Evolutionary conservation across 2,113 vertebrate genomes (phyloP).

Genomic region (Protomyctophum bolini): DNA sequence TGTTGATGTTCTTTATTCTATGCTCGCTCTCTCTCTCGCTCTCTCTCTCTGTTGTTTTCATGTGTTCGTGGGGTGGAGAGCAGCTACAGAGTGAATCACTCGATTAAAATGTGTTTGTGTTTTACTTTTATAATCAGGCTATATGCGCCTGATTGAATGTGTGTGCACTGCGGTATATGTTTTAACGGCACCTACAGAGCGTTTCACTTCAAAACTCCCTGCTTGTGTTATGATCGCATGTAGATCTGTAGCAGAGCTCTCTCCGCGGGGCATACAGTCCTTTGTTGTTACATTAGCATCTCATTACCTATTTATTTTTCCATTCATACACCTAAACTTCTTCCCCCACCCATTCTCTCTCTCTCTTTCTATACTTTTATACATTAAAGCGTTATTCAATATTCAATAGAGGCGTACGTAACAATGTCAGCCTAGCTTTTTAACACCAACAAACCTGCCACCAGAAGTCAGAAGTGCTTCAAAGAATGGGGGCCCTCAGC

Average conservation of each 20-base stretch:
- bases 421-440: no score
- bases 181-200: no score
- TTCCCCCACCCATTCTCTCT: constrained; percentile 27
- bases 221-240: constrained; percentile 29
- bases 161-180: constrained; percentile 24
- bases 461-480: no score
- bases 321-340: constrained; percentile 36
- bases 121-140: constrained; percentile 32
- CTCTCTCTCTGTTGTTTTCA: constrained; percentile 4
- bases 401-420: no score
- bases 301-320: constrained; percentile 65
- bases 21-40: background rate
- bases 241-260: constrained; percentile 54
- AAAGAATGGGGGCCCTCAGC: no score
- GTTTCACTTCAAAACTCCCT: constrained; percentile 4
- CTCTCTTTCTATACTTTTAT: constrained; percentile 2
- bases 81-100: background rate
- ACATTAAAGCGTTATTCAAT: no score
- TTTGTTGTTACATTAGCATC: constrained; percentile 74
- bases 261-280: constrained; percentile 57
- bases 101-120: constrained; percentile 10
- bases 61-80: constrained; percentile 17
- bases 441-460: no score
- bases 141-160: constrained; percentile 38
- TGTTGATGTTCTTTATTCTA: no score